These are phyloP conservation scores for Elmis aenea DNA, from an alignment of 2,888 invertebrate species.

Conservation along the genomic window DNA sequence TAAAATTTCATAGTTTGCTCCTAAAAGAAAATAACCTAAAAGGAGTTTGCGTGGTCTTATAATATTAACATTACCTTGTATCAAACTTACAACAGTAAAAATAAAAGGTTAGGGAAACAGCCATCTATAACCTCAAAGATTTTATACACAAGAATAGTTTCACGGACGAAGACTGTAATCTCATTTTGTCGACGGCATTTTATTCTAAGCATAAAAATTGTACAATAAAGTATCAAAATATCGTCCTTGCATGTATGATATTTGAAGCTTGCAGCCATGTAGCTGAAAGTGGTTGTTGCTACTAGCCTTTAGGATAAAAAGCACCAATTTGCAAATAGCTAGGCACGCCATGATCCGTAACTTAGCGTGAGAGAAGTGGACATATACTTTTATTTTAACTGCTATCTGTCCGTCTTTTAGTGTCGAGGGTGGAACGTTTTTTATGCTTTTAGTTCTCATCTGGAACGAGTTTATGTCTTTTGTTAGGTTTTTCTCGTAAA, in stretches of 20 bases:
- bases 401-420: constrained; percentile 21
- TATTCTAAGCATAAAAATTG: constrained; percentile 7
- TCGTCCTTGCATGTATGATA: constrained; percentile 8
- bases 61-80: constrained; percentile 13
- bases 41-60: constrained; percentile 9
- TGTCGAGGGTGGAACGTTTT: constrained; percentile 15
- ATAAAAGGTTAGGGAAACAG: constrained; percentile 8
- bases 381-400: constrained; percentile 22
- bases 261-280: constrained; percentile 5
- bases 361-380: constrained; percentile 17
- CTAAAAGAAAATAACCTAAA: constrained; percentile 5
- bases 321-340: constrained; percentile 11
- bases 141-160: constrained; percentile 9
- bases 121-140: constrained; percentile 5
- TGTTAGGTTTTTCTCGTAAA: constrained; percentile 21
- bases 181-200: constrained; percentile 7
- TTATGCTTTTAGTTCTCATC: constrained; percentile 21
- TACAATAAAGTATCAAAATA: constrained; percentile 14
- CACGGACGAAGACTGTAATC: constrained; percentile 13
- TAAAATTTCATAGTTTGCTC: constrained; percentile 4
- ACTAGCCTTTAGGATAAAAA: constrained; percentile 11
- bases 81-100: constrained; percentile 3
- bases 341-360: constrained; percentile 15
- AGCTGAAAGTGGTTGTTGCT: constrained; percentile 2
- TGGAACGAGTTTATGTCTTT: constrained; percentile 20